phyloP scores from a whole-genome alignment of 2,797 vertebrate genomes.

The Gymnoscopelus microlampas region DNA sequence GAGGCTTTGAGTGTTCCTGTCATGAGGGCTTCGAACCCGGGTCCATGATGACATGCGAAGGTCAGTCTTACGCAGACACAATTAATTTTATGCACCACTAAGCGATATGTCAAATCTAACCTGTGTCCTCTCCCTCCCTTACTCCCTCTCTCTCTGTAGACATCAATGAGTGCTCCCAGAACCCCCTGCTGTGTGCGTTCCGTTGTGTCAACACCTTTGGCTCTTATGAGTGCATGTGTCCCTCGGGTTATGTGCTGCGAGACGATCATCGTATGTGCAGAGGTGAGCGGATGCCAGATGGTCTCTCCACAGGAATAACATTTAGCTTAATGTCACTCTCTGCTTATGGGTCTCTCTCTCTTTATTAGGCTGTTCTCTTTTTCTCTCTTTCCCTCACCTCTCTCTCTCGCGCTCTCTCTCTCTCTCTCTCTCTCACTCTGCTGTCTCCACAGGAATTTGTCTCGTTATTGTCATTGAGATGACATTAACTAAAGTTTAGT shows the following conservation, averaged over 20 bases:
- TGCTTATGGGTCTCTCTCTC: background rate
- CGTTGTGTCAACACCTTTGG: slow-evolving; percentile 94
- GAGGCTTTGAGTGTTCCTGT: slow-evolving; percentile 92
- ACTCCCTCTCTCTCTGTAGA: slow-evolving; percentile 74
- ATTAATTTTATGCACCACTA: background rate
- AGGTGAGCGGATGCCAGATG: slow-evolving; percentile 77
- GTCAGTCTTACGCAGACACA: slow-evolving; percentile 63
- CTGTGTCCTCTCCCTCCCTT: background rate
- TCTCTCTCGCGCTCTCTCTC: background rate
- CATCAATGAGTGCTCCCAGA: slow-evolving; percentile 91
- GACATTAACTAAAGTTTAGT: no score
- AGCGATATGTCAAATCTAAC: background rate
- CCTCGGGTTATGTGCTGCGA: slow-evolving; percentile 88
- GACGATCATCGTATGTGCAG: slow-evolving; percentile 93
- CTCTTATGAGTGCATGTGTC: slow-evolving; percentile 94
- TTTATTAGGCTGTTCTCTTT: background rate
- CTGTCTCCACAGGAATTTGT: background rate
- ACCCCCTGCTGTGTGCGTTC: slow-evolving; percentile 95
- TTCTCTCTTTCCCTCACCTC: background rate
- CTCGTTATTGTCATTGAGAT: no score
- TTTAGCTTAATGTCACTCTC: no score
- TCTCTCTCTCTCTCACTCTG: background rate
- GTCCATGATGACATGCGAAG: slow-evolving; percentile 94
- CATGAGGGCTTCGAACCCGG: slow-evolving; percentile 94
- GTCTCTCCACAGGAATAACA: no score